Evolutionary conservation across 1,140 invertebrate species (phyloP), one percentile per base, ranked within the genome.

Genomic region (Gerris buenoi): DNA sequence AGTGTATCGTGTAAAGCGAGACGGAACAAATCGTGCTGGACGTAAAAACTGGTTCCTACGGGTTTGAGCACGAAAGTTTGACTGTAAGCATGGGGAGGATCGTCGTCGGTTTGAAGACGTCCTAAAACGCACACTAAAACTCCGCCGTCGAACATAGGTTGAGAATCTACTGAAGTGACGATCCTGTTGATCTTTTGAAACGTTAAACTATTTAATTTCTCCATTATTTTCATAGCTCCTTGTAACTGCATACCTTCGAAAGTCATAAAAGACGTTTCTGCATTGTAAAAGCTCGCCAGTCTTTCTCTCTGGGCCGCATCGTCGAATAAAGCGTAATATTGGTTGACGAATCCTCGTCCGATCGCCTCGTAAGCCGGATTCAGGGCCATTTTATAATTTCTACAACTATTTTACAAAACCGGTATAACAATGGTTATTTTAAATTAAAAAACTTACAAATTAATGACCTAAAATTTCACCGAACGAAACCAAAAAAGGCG

Each of bases 111-210:
- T 90, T 93, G 81, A 74, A 97, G 81, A 80, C 93, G 88, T 73
- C 93, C 94, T 68, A 96, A 81, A 46, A 96, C 93, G 82, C 91
- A 92, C 71, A 96, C 93, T 76, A 96, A 78, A 69, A 97, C 88
- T 67, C 94, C 93, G 59, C 93, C 93, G 81, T 96, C 93, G 75
- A 93, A 93, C 84, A 91, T 96, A 57, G 93, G 94, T 79, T 96
- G 94, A 68, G 89, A 93, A 77, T 97, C 94, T 60, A 95, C 86
- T n/a, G 90, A 86, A 66, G 93, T 95, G 75, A 96, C 88, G 75
- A 88, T 83, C 79, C 93, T 86, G 75, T 86, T 86, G 72, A 97
- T 96, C 81, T 93, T 94, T 84, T 94, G 90, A 83, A 96, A 96
- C 68, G 84, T 83, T 78, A 96, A 80, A 75, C 84, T 84, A 89